Conservation (phyloP, 2,888 invertebrate species). For the Sylvicola fuscatus region DNA sequence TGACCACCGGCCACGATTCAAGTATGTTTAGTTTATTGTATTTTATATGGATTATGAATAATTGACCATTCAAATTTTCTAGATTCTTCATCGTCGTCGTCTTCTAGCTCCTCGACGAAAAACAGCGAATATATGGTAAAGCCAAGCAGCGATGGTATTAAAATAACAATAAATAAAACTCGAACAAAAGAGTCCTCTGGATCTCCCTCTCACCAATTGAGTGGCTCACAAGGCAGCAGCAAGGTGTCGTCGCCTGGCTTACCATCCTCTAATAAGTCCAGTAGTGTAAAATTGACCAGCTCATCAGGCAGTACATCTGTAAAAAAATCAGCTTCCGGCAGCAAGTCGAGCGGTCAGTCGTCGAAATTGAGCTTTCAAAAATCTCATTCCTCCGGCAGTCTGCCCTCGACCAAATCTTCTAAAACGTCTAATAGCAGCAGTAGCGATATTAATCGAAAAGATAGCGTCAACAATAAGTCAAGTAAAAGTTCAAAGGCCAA, state of each 20-base stretch:
- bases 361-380: slow-evolving; percentile 21
- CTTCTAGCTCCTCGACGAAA: slow-evolving; percentile 29
- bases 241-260: too few species aligned
- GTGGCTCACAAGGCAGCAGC: too few species aligned
- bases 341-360: slow-evolving; percentile 1
- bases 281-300: too few species aligned
- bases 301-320: background rate
- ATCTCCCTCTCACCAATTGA: slow-evolving; percentile 5
- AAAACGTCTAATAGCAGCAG: slow-evolving; percentile 14
- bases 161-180: slow-evolving; percentile 80
- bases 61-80: background rate
- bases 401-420: slow-evolving; percentile 12
- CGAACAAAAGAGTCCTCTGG: slow-evolving; percentile 64
- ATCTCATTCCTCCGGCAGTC: slow-evolving; percentile 22
- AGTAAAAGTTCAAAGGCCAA: slow-evolving; percentile 9
- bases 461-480: slow-evolving; percentile 12
- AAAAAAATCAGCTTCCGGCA: slow-evolving; percentile 2
- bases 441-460: slow-evolving; percentile 11
- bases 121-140: slow-evolving; percentile 79
- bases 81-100: background rate
- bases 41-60: too few species aligned
- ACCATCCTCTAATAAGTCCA: too few species aligned
- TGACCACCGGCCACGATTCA: too few species aligned
- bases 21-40: too few species aligned
- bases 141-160: slow-evolving; percentile 67